Evolutionary conservation across 1,140 invertebrate species (phyloP), one percentile per base, ranked within the genome.

Genomic region (Trachymyrmex cornetzi): DNA sequence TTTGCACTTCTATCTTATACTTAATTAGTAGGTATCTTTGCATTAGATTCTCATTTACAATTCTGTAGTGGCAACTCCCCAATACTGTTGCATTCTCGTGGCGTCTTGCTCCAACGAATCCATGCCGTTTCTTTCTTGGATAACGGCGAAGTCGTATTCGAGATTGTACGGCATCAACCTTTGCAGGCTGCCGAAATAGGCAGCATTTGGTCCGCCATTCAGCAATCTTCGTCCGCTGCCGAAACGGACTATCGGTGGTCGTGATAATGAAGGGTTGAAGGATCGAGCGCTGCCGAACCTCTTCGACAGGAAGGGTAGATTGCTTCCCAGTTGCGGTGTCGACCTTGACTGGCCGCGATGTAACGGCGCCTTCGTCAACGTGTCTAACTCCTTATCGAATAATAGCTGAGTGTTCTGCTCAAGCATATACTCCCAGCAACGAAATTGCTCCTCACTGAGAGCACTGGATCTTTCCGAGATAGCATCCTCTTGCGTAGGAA

Each of bases 381-480:
- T 98, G 92, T 98, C 98, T 63, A 98, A 93, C 94, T 98, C 98
- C 92, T 98, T 98, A 94, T 98, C 98, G 89, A 98, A 98, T 0
- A 99, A 91, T 86, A 98, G 94, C 92, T 98, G 98, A 0, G 98
- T 98, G 91, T 99, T 99, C 94, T 98, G 98, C 92, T 98, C 98
- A 24, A 99, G 93, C 97, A 98, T 98, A 91, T 98, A 99, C 90
- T 99, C 98, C 98, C 98, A 99, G 91, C 98, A 98, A 88, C 98
- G 97, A 91, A 98, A 98, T 92, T 98, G 98, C 92, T 99, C 98
- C 89, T 98, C 98, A 5, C 97, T 98, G 4, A 96, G 92, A 93
- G 93, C 89, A 92, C 96, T 64, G 92, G 97, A 95, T 95, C 97
- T 85, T 94, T 97, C 95, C 0, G 95, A 94, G 3, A 90, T 85